Evolutionary conservation across 2,888 invertebrate genomes (phyloP).

Genomic region (Sipha maydis): DNA sequence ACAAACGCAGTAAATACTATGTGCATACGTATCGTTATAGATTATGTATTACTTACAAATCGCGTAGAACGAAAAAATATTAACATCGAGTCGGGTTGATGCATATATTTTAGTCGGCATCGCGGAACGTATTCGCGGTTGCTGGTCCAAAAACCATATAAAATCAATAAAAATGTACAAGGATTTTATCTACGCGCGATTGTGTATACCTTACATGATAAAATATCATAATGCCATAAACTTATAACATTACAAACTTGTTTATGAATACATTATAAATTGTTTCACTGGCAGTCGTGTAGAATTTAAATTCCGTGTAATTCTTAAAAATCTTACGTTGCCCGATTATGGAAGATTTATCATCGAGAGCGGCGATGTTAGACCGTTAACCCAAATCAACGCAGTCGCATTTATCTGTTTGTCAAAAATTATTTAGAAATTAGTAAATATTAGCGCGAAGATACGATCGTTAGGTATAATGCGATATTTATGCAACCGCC

Average conservation of each 20-base stretch:
- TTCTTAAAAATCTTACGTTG: not conserved
- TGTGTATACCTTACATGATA: too few species aligned
- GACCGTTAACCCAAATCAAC: not conserved
- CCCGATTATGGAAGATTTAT: not conserved
- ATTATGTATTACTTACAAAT: too few species aligned
- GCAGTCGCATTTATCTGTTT: not conserved
- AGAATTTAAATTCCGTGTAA: not conserved
- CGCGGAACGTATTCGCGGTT: too few species aligned
- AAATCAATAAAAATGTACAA: too few species aligned
- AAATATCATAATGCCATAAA: too few species aligned
- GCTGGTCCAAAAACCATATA: too few species aligned
- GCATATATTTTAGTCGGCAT: too few species aligned
- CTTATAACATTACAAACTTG: not conserved
- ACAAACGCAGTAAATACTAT: too few species aligned
- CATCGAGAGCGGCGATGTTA: not conserved
- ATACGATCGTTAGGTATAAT: not conserved
- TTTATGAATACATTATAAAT: not conserved
- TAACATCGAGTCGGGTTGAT: too few species aligned
- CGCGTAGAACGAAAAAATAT: too few species aligned
- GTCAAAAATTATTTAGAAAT: not conserved
- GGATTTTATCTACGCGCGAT: too few species aligned
- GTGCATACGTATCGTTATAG: too few species aligned
- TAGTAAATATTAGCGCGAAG: not conserved
- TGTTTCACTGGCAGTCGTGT: not conserved
- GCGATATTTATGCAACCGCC: not conserved